Base-by-base conservation (phyloP, 2,888 invertebrate species). In the Cerastis leucographa region DNA sequence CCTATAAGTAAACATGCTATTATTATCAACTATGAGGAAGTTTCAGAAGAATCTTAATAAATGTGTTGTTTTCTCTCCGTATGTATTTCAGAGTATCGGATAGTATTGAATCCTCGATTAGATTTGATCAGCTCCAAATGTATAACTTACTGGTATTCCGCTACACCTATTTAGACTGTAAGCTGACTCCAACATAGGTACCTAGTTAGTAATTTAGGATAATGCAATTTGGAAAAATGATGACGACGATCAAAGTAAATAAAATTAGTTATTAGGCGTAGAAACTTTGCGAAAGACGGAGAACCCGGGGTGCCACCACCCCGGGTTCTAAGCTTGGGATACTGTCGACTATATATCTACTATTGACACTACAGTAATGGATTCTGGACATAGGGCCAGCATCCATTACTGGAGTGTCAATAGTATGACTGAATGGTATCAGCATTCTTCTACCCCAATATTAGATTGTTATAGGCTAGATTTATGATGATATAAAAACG, bases 401-500 rank as follows among this genome's bases (percentile, higher is more conserved):
- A 40, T 62, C 22, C 6, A 12, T 62, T 40, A 29, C 8, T 12
- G 17, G 0, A 22, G 17, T 73, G n/a, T n/a, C 35, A 19, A 11
- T 40, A 62, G 2, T 40, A 22, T n/a, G 17, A 12, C 19, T 11
- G 35, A 35, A 1, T 29, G 19, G 17, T 35, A 46, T 59, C n/a
- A 46, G 8, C 29, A 35, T 59, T 17, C 14, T 70, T 19, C 59
- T 40, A 40, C 46, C 14, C 14, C 46, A 35, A 59, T 46, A 7
- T 54, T 4, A 68, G 35, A 67, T 42, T 54, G 35, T 6, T 59
- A 49, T 8, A 46, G 12, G 7, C 9, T 17, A 1, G 17, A 22
- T 35, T 44, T 70, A 73, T 44, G 29, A 44, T 69, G 29, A n/a
- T 61, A 29, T 72, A 42, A 25, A 67, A 46, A 73, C 35, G 11